phyloP scores from a whole-genome alignment of 2,888 invertebrate species.

The Altica lythri region DNA sequence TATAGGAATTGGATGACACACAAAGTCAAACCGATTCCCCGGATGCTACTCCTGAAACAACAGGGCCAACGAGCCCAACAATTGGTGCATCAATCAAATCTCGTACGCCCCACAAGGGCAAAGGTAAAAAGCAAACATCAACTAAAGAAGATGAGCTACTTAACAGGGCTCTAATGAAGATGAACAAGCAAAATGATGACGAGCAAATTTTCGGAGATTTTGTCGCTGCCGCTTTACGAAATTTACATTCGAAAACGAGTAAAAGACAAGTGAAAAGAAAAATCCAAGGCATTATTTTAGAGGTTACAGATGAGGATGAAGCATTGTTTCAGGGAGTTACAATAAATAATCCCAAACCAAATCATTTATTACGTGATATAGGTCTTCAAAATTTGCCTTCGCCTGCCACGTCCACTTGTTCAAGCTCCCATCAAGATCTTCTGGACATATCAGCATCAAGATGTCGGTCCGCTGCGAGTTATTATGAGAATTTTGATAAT shows the following conservation, averaged over 20 bases:
- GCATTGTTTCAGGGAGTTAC: not conserved
- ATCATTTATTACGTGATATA: not conserved
- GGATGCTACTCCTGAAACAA: too few relatives aligned
- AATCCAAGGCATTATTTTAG: not conserved
- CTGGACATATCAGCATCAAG: too few relatives aligned
- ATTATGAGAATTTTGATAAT: constrained; percentile 4
- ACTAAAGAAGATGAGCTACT: constrained; percentile 2
- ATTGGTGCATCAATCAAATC: too few relatives aligned
- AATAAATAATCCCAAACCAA: not conserved
- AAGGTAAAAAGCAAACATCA: constrained; percentile 3
- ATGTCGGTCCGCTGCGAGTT: not conserved
- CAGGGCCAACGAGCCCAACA: too few relatives aligned
- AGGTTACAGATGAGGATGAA: not conserved
- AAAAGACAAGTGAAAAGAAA: constrained; percentile 2
- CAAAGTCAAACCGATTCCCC: too few relatives aligned
- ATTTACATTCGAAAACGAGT: constrained; percentile 1
- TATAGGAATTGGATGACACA: not conserved
- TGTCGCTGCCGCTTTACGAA: constrained; percentile 1
- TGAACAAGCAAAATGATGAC: constrained; percentile 4
- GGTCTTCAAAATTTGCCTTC: not conserved
- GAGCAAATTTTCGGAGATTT: constrained; percentile 10
- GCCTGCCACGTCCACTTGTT: not conserved
- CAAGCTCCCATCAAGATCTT: not conserved
- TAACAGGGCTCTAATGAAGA: not conserved
- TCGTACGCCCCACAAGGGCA: not conserved